phyloP scores from a whole-genome alignment of 2,797 vertebrate genomes.

The Micromesistius poutassou region DNA sequence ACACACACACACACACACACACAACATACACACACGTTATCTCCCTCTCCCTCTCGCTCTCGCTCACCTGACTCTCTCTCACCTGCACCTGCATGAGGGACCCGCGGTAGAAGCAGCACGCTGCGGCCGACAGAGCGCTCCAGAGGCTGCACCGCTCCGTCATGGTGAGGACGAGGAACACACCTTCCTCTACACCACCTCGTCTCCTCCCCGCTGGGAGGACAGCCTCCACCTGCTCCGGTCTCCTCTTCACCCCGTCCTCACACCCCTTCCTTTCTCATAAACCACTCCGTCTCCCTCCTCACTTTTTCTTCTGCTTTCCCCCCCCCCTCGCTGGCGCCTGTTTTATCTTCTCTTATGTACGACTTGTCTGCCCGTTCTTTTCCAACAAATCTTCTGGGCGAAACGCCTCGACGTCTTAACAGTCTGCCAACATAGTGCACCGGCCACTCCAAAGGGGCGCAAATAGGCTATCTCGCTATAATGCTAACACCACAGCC shows the following conservation, averaged over 20 bases:
- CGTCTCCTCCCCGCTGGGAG: conserved; percentile 18
- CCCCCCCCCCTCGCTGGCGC: not conserved
- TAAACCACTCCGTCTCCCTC: conserved; percentile 39
- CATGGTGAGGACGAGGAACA: conserved; percentile 74
- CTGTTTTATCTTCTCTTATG: not conserved
- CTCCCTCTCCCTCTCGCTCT: conserved; percentile 3
- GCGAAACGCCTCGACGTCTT: conserved; percentile 36
- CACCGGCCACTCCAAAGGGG: conserved; percentile 28
- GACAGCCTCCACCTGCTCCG: conserved; percentile 19
- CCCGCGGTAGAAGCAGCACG: conserved; percentile 98
- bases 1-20: not conserved
- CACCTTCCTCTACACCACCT: conserved; percentile 28
- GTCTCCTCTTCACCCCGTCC: conserved; percentile 15
- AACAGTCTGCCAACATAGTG: conserved; percentile 58
- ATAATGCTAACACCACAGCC: conserved; percentile 38
- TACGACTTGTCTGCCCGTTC: not conserved
- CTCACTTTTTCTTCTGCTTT: conserved; percentile 36
- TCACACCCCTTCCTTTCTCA: conserved; percentile 29
- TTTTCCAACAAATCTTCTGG: conserved; percentile 14
- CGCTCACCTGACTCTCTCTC: conserved; percentile 19
- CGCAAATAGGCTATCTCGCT: conserved; percentile 28
- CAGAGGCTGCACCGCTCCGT: conserved; percentile 96
- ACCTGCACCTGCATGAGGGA: conserved; percentile 99
- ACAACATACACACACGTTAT: not conserved
- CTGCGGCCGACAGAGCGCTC: conserved; percentile 95